Conservation (phyloP, 2,888 invertebrate genomes). For the Omphaloscelis lunosa region DNA sequence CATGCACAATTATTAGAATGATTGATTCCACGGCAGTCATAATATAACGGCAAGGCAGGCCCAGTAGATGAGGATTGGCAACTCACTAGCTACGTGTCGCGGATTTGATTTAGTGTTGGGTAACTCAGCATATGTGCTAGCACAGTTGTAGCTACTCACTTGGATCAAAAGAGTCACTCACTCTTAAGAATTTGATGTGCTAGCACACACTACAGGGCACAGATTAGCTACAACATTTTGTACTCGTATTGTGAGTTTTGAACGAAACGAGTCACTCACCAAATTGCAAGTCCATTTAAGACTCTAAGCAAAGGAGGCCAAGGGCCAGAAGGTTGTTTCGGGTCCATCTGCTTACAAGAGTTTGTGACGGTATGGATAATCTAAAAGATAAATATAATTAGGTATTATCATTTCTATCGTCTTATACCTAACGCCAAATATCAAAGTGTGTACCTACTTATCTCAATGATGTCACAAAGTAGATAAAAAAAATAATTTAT, state of each 20-base stretch:
- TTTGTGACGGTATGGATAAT: background rate
- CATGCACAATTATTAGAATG: background rate
- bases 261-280: too few relatives aligned
- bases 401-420: background rate
- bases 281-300: too few relatives aligned
- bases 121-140: too few relatives aligned
- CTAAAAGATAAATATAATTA: background rate
- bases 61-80: background rate
- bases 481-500: constrained; percentile 2
- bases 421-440: background rate
- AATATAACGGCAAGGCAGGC: background rate
- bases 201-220: too few relatives aligned
- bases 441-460: background rate
- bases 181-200: too few relatives aligned
- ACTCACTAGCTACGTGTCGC: background rate
- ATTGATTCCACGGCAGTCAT: background rate
- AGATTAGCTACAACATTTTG: too few relatives aligned
- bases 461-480: background rate
- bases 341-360: background rate
- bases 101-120: too few relatives aligned
- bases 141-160: too few relatives aligned
- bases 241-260: too few relatives aligned
- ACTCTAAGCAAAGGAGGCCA: too few relatives aligned
- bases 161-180: too few relatives aligned
- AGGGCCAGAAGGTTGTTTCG: background rate